Percentiles rank a stretch among this genome's conserved stretches.
phyloP scores from a whole-genome alignment of 1,140 invertebrate species.

The Nebria ingens region DNA sequence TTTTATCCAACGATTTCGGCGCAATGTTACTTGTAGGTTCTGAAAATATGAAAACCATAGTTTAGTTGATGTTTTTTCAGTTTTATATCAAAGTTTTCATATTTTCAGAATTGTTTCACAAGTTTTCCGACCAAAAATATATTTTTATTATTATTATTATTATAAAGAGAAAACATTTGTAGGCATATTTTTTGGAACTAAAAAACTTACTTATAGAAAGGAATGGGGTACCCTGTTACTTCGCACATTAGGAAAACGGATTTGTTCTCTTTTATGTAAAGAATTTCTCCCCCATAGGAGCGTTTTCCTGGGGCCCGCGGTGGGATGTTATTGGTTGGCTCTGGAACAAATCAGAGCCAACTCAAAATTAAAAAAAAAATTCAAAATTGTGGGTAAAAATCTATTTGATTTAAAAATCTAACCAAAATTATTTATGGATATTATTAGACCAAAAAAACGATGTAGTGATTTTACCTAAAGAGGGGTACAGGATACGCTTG shows the following conservation, averaged over 20 bases:
- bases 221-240: conserved; percentile 46
- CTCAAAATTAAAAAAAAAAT: not conserved
- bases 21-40: conserved; percentile 57
- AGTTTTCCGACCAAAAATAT: too few relatives aligned
- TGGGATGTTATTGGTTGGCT: not conserved
- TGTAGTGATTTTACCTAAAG: conserved; percentile 62
- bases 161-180: too few relatives aligned
- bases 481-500: conserved; percentile 59
- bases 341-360: not conserved
- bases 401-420: too few relatives aligned
- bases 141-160: too few relatives aligned
- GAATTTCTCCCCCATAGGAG: not conserved
- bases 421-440: not conserved
- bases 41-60: conserved; percentile 31
- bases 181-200: too few relatives aligned
- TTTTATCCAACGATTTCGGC: conserved; percentile 49
- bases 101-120: too few relatives aligned
- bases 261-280: not conserved
- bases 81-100: too few relatives aligned
- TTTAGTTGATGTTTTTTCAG: too few relatives aligned
- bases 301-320: not conserved
- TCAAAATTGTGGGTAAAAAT: not conserved
- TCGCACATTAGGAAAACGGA: conserved; percentile 27
- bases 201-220: conserved; percentile 48
- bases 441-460: too few relatives aligned